These are phyloP conservation scores for Myrmophylax atrothorax DNA, from an alignment of 2,113 vertebrate genomes.

Conservation along the genomic window DNA sequence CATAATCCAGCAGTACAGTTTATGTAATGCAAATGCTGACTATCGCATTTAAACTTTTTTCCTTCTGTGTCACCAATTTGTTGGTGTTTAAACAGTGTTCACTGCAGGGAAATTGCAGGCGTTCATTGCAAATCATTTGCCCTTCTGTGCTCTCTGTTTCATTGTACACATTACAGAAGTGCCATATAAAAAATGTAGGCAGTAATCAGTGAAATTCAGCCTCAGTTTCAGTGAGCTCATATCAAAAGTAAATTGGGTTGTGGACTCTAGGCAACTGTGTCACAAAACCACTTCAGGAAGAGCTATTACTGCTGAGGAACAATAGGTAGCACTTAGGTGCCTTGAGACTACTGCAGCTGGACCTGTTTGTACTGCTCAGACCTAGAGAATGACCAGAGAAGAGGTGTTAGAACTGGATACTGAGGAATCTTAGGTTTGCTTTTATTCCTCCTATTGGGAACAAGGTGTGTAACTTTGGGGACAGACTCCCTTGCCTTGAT, in stretches of 20 bases:
- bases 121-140: neutral
- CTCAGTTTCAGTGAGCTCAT: neutral
- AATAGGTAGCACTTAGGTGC: neutral
- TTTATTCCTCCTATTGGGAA: neutral
- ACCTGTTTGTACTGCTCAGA: neutral
- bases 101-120: neutral
- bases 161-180: neutral
- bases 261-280: neutral
- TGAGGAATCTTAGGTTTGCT: neutral
- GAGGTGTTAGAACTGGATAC: neutral
- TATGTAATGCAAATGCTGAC: neutral
- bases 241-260: neutral
- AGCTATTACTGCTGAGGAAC: neutral
- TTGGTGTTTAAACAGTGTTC: neutral
- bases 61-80: neutral
- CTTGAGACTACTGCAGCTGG: neutral
- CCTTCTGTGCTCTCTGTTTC: neutral
- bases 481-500: neutral
- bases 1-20: neutral
- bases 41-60: neutral
- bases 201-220: neutral
- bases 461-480: neutral
- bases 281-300: slow-evolving; percentile 2
- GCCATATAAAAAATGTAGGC: neutral
- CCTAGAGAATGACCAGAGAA: neutral